phyloP scores from a whole-genome alignment of 1,140 invertebrate genomes.

The Triops cancriformis region DNA sequence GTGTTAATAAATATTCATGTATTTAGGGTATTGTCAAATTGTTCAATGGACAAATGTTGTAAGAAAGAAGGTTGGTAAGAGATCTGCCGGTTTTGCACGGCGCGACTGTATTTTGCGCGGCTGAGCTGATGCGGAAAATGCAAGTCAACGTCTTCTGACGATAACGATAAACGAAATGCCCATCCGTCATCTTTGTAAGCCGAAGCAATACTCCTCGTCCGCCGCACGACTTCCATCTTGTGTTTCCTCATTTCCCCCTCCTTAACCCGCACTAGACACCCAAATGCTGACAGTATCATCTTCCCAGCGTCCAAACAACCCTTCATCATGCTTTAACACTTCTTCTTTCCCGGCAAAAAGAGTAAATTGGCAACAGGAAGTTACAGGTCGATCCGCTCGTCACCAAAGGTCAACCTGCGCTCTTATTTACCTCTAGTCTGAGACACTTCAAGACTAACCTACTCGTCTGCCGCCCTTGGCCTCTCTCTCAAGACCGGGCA shows the following conservation, averaged over 20 bases:
- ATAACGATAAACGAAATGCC: slow-evolving; percentile 5
- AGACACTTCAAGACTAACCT: too few relatives aligned
- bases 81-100: too few relatives aligned
- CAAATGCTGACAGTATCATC: neutral
- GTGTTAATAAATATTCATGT: too few relatives aligned
- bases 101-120: neutral
- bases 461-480: too few relatives aligned
- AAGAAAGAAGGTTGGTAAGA: too few relatives aligned
- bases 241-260: neutral
- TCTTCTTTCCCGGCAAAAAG: neutral
- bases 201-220: neutral
- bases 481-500: too few relatives aligned
- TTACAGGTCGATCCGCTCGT: slow-evolving; percentile 9
- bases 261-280: neutral
- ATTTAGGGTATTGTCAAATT: too few relatives aligned
- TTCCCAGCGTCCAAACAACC: neutral
- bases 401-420: neutral
- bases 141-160: neutral
- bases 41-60: too few relatives aligned
- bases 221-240: neutral
- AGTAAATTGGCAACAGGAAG: slow-evolving; percentile 2
- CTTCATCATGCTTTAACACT: neutral
- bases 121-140: neutral
- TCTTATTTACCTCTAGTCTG: neutral
- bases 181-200: neutral